Conservation (phyloP, 2,113 vertebrate species). For the Greenwoodochromis staneri region DNA sequence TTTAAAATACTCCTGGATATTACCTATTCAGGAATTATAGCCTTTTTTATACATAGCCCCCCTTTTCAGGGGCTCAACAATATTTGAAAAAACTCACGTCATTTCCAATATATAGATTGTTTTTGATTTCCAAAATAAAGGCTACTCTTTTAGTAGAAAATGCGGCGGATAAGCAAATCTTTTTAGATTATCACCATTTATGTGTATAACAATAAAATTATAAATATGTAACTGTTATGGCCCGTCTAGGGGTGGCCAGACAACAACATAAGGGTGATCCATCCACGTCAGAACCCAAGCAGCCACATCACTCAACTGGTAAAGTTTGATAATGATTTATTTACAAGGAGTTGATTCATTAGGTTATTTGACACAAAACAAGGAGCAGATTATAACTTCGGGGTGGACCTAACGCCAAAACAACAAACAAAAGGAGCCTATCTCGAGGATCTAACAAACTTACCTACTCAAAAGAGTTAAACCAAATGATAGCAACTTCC, state of each 20-base stretch:
- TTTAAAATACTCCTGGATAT: neutral
- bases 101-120: neutral
- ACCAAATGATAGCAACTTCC: neutral
- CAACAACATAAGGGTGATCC: neutral
- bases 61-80: neutral
- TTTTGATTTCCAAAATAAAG: neutral
- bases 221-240: neutral
- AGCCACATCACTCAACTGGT: neutral
- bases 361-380: neutral
- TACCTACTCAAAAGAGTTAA: neutral
- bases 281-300: neutral
- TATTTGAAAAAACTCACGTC: neutral
- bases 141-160: neutral
- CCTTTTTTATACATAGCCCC: neutral
- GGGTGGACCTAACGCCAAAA: neutral
- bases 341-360: neutral
- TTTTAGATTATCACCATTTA: neutral
- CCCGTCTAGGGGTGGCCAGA: neutral
- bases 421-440: neutral
- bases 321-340: neutral
- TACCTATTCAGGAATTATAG: neutral
- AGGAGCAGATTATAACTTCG: neutral
- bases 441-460: neutral
- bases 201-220: neutral
- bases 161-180: rapidly evolving